Percentiles rank a stretch among this genome's conserved stretches.
phyloP scores from a whole-genome alignment of 2,797 vertebrate species.

The Eurystomus glaucurus region DNA sequence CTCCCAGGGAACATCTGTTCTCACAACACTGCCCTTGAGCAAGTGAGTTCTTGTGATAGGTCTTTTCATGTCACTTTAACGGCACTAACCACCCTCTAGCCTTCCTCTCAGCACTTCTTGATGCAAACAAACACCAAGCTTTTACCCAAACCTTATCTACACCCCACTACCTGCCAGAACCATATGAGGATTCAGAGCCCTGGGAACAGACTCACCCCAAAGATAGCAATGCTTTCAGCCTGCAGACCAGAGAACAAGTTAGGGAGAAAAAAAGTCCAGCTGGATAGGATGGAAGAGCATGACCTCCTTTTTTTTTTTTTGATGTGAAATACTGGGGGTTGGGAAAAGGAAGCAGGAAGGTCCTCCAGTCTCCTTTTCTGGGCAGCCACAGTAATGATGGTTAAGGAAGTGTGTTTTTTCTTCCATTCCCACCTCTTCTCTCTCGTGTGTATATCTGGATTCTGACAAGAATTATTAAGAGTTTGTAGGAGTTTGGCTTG shows the following conservation, averaged over 20 bases:
- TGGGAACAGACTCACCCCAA: rapidly evolving
- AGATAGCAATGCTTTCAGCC: background rate
- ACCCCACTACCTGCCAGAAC: background rate
- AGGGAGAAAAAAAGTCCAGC: background rate
- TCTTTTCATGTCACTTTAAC: background rate
- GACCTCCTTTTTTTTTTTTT: background rate
- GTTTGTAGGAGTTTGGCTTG: background rate
- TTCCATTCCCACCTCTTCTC: background rate
- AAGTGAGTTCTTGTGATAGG: background rate
- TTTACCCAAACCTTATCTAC: background rate
- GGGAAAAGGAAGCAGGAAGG: background rate
- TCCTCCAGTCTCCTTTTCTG: background rate
- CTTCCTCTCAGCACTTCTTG: background rate
- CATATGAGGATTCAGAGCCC: background rate
- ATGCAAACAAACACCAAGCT: background rate
- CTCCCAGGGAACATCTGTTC: rapidly evolving
- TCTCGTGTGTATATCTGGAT: background rate
- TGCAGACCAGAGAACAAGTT: background rate
- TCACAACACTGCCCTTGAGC: background rate
- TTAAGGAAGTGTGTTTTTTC: background rate
- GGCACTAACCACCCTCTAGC: background rate
- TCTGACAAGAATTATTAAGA: background rate
- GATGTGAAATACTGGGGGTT: background rate
- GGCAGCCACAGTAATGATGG: rapidly evolving
- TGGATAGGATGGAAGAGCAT: background rate